Evolutionary conservation across 2,888 invertebrate species (phyloP).

Genomic region (Neoscelio sp.): DNA sequence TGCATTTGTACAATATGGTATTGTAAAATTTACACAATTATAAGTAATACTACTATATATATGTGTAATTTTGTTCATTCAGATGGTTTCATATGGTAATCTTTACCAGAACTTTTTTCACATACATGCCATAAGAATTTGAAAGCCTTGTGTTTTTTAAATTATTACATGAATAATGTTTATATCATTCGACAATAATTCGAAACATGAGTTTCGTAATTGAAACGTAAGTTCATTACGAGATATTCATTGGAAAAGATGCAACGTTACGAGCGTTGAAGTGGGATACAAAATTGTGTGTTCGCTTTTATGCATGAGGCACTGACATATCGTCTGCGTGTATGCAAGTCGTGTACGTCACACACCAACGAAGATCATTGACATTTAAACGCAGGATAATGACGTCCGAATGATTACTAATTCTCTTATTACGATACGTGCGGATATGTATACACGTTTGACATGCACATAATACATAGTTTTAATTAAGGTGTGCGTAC

Average conservation of each 20-base stretch:
- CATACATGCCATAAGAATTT: too few relatives aligned
- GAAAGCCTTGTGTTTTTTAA: too few relatives aligned
- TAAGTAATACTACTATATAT: too few relatives aligned
- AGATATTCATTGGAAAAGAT: constrained; percentile 51
- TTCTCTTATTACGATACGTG: constrained; percentile 43
- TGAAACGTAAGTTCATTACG: constrained; percentile 54
- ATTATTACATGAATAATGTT: constrained; percentile 52
- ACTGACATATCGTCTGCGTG: constrained; percentile 16
- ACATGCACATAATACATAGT: constrained; percentile 3
- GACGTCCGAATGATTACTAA: constrained; percentile 72
- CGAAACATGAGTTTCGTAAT: constrained; percentile 55
- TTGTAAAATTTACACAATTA: too few relatives aligned
- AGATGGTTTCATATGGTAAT: too few relatives aligned
- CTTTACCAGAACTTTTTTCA: too few relatives aligned
- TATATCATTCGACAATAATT: constrained; percentile 37
- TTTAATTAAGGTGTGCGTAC: constrained; percentile 21
- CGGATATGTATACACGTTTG: constrained; percentile 20
- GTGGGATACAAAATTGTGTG: constrained; percentile 53
- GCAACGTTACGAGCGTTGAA: constrained; percentile 33
- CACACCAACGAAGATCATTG: constrained; percentile 72
- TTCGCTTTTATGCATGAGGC: constrained; percentile 19
- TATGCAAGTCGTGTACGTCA: constrained; percentile 25
- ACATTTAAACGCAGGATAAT: constrained; percentile 77
- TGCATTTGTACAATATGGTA: too few relatives aligned
- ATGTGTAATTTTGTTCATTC: too few relatives aligned